These are phyloP conservation scores for Phortica variegata DNA, from an alignment of 1,140 invertebrate genomes.

Conservation along the genomic window DNA sequence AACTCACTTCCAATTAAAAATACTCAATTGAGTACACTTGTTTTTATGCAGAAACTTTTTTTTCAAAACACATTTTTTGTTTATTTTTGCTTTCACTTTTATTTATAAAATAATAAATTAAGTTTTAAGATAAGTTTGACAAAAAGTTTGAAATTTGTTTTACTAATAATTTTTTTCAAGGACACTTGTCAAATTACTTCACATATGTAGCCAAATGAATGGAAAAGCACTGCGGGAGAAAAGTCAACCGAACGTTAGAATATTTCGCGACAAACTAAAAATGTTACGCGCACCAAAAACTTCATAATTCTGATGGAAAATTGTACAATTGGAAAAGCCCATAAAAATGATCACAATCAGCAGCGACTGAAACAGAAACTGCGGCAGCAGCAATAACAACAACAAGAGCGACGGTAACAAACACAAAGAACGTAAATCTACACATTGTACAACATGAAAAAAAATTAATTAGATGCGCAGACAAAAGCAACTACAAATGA, in stretches of 20 bases:
- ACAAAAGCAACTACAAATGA: conserved; percentile 35
- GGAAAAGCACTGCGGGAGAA: conserved; percentile 19
- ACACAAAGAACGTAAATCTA: conserved; percentile 18
- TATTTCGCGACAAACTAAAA: conserved; percentile 50
- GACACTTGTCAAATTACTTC: no score
- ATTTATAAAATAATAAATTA: no score
- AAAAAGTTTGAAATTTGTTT: no score
- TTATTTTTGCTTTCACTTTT: no score
- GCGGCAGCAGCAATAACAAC: conserved; percentile 32
- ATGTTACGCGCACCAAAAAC: conserved; percentile 19
- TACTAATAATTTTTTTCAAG: no score
- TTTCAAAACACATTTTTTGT: no score
- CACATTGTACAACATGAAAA: conserved; percentile 7
- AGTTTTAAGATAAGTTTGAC: no score
- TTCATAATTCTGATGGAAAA: conserved; percentile 11
- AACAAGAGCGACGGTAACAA: conserved; percentile 36
- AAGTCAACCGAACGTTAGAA: conserved; percentile 55
- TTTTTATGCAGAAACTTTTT: no score
- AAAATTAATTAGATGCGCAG: conserved; percentile 54
- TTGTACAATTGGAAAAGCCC: conserved; percentile 36
- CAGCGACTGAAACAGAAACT: not conserved
- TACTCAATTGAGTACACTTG: no score
- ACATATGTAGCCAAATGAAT: no score
- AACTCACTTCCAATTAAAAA: no score
- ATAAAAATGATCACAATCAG: conserved; percentile 24